Base-by-base conservation (phyloP, 2,113 vertebrate genomes). In the Dryoscopus gambensis region DNA sequence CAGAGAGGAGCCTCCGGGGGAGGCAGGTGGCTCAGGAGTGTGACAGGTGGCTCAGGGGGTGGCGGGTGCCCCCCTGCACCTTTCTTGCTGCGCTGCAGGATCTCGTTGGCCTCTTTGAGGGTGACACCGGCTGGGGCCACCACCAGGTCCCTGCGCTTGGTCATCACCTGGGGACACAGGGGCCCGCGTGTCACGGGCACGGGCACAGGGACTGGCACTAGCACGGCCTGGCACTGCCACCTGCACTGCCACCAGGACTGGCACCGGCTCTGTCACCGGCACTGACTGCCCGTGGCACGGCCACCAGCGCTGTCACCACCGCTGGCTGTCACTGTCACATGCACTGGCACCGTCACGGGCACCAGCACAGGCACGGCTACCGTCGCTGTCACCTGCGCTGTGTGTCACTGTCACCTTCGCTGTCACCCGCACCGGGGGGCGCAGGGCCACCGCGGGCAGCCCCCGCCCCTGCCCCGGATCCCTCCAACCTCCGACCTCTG, bases 31-130 rank as follows among this genome's bases (percentile, higher is more conserved):
- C 64, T 6, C 12, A 3, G 8, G 37, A 22, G 21, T n/a, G 39
- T 27, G 35, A n/a, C 30, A 49, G 46, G 46, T 1, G 28, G 23
- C 8, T 33, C 3, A 1, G 8, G 77, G 12, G 60, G 50, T 7
- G 37, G 13, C 27, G 62, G 35, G 47, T 19, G 49, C 23, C 49
- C 25, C 52, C 30, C 28, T 8, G 42, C 69, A 91, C 89, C 89
- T 70, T 80, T 91, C 53, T 81, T 86, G 89, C 89, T 91, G 60
- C 42, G 75, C 83, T 86, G 82, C 67, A 91, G 82, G 82, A 85
- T 80, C 53, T 86, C 82, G 2, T 86, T 91, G 82, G 89, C 89
- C 60, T 86, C 83, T 22, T 87, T 92, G 37, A 92, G 90, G 49
- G 90, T 76, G 84, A 76, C 64, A 28, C 84, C 56, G 1, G 56